A percentile compares a stretch with the other conserved stretches of the same genome.
Conservation (phyloP, 2,113 vertebrate genomes). For the Oryzias woworae region DNA sequence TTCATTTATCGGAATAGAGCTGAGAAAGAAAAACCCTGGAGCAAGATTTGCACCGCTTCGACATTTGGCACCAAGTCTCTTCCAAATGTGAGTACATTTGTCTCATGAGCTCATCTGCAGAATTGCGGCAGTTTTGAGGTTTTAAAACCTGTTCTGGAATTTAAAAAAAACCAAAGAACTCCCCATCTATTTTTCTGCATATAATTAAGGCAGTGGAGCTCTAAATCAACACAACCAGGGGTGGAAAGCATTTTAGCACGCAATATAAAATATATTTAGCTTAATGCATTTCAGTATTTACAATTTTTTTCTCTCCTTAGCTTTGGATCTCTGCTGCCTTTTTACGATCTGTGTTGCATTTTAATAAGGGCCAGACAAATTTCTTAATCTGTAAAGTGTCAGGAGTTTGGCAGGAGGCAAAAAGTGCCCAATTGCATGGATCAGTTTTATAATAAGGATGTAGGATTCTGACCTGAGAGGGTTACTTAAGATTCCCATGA, state of each 20-base stretch:
- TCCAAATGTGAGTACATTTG: too few species aligned
- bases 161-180: too few species aligned
- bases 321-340: too few species aligned
- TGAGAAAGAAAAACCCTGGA: too few species aligned
- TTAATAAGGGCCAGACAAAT: slow-evolving; percentile 22
- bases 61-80: too few species aligned
- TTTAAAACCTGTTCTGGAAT: too few species aligned
- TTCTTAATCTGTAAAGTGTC: slow-evolving; percentile 21
- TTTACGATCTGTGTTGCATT: slow-evolving; percentile 13
- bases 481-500: not conserved
- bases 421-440: slow-evolving; percentile 8
- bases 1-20: too few species aligned
- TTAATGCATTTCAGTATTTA: slow-evolving; percentile 25
- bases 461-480: not conserved
- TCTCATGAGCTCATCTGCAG: too few species aligned
- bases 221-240: slow-evolving; percentile 2
- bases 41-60: too few species aligned
- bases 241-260: not conserved
- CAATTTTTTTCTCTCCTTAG: not conserved
- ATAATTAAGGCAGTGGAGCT: not conserved
- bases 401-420: slow-evolving; percentile 9
- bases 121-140: too few species aligned
- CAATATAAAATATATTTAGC: slow-evolving; percentile 5
- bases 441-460: slow-evolving; percentile 2
- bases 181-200: not conserved